Evolutionary conservation across 2,113 vertebrate species (phyloP).

Genomic region (Neolamprologus ventralis): DNA sequence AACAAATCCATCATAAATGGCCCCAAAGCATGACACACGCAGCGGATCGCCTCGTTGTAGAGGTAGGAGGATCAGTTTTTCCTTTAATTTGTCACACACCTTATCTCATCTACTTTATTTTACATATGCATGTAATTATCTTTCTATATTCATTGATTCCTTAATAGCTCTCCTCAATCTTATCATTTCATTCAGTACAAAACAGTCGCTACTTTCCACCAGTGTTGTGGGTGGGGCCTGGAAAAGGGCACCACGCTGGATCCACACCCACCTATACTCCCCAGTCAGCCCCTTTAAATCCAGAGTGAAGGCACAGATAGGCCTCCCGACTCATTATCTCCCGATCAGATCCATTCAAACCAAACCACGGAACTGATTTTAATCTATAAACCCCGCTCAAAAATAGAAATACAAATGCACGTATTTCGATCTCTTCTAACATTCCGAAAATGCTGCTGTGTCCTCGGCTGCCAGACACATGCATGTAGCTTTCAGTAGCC

Average conservation of each 20-base stretch:
- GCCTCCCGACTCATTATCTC: neutral
- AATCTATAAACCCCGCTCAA: fast-evolving
- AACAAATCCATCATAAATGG: neutral
- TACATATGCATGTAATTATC: neutral
- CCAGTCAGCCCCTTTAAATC: constrained; percentile 18
- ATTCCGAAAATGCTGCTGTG: neutral
- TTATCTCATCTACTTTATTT: neutral
- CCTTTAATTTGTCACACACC: neutral
- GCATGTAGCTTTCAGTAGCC: neutral
- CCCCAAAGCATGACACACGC: neutral
- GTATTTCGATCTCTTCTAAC: neutral
- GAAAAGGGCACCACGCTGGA: constrained; percentile 7
- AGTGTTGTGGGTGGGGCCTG: constrained; percentile 22
- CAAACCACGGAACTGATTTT: too few relatives aligned
- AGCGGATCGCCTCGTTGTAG: neutral
- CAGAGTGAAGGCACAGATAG: neutral
- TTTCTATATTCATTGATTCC: neutral
- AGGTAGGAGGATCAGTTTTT: neutral
- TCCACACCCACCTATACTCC: constrained; percentile 3
- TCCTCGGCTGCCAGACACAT: neutral
- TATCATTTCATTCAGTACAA: neutral
- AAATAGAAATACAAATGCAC: neutral
- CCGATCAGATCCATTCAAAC: neutral
- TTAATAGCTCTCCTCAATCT: neutral
- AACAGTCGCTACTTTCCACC: neutral